Base-by-base conservation (phyloP, 2,888 invertebrate genomes). In the Apamea monoglypha region DNA sequence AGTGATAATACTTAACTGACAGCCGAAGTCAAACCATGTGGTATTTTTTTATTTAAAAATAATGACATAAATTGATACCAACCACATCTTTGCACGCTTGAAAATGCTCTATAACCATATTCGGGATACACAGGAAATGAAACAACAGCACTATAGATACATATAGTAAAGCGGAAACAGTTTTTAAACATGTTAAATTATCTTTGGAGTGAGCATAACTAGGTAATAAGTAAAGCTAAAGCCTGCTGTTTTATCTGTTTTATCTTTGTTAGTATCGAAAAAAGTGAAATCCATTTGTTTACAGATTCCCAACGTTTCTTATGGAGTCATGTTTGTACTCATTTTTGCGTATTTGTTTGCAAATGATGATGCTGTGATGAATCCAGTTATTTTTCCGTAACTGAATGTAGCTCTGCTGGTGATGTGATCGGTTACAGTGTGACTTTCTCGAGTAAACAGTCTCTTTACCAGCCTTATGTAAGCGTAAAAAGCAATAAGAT, bases 211-310 rank as follows among this genome's bases (percentile, higher is more conserved):
- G 70, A 85, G 67, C 64, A 16, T 63, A 36, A 36, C 64, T 70
- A 75, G 59, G n/a, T 25, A 53, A n/a, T 66, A 3, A 59, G 29
- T 69, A 72, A 50, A 36, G 32, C 25, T 68, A 29, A 64, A 81
- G 53, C 50, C 36, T 63, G 14, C 63, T 71, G 36, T 29, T 72
- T 67, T 63, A 68, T 53, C 64, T 69, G 53, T 63, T 53, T 82
- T 76, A 82, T 83, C 72, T 77, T 68, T 69, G 68, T 85, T 83
- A 81, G 74, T 88, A 90, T 85, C 87, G 87, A 89, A 90, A 92
- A 92, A 91, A 86, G 79, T 78, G 74, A 83, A 78, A 83, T 66
- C 82, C 85, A 73, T 89, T 87, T 86, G 79, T 83, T 79, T 87
- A 76, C 76, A 81, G 74, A 82, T 81, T 81, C 79, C 76, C 74